Conservation (phyloP, 2,888 invertebrate species). For the Tetropium fuscum region DNA sequence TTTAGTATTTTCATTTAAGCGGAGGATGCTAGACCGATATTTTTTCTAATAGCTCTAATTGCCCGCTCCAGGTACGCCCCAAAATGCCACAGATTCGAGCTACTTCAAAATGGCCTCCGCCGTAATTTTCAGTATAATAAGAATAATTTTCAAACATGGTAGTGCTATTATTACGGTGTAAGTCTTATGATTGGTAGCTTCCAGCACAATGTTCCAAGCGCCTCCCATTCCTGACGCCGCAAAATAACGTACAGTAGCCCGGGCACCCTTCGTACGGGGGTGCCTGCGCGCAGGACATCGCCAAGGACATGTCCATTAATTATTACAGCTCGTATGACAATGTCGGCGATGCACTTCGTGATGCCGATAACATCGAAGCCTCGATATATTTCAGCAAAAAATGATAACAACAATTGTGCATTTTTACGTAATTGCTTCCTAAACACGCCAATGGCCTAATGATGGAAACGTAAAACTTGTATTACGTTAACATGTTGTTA, state of each 20-base stretch:
- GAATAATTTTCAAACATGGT: constrained; percentile 66
- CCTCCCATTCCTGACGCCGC: constrained; percentile 44
- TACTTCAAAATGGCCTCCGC: constrained; percentile 59
- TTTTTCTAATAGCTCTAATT: constrained; percentile 32
- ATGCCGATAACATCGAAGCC: constrained; percentile 33
- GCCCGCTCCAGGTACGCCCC: constrained; percentile 17
- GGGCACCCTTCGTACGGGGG: constrained; percentile 40
- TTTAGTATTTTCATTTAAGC: not conserved
- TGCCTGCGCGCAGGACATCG: constrained; percentile 27
- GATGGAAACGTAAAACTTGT: too few species aligned
- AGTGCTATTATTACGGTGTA: constrained; percentile 56
- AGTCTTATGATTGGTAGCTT: constrained; percentile 51
- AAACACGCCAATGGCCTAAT: constrained; percentile 22
- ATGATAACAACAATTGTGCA: constrained; percentile 7
- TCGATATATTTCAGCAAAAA: constrained; percentile 21
- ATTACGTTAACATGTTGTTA: too few species aligned
- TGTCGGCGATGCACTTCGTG: constrained; percentile 35
- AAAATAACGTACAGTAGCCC: constrained; percentile 7
- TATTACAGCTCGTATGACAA: constrained; percentile 29
- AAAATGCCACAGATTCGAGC: constrained; percentile 35
- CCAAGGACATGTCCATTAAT: constrained; percentile 20
- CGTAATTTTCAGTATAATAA: constrained; percentile 63
- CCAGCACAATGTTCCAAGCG: constrained; percentile 45
- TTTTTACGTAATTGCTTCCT: constrained; percentile 31
- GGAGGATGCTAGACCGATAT: not conserved